Percentiles rank a stretch among this genome's conserved stretches.
Evolutionary conservation across 2,888 invertebrate species (phyloP).

Genomic region (Mylabris sibirica): DNA sequence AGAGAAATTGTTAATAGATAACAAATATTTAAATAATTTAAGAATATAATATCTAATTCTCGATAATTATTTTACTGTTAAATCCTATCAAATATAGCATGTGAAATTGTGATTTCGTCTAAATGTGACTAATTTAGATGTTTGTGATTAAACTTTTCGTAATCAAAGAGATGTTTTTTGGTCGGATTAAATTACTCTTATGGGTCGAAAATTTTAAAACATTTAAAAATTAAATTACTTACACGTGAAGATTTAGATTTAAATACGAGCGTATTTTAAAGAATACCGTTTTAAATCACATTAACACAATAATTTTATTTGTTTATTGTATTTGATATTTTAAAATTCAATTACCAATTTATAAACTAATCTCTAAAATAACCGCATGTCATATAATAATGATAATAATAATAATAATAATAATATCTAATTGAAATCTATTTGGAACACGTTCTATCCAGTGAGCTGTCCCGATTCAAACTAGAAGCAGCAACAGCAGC

Average conservation of each 20-base stretch:
- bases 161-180: neutral
- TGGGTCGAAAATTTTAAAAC: neutral
- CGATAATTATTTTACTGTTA: neutral
- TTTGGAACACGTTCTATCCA: conserved; percentile 10
- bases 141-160: neutral
- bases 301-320: conserved; percentile 7
- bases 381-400: conserved; percentile 8
- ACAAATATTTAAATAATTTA: neutral
- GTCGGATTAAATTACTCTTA: neutral
- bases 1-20: neutral
- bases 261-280: neutral
- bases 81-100: neutral
- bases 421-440: conserved; percentile 7
- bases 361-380: neutral
- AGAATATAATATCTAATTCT: neutral
- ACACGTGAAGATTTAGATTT: neutral
- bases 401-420: no score
- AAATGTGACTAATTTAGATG: neutral
- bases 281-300: neutral
- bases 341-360: conserved; percentile 1
- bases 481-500: neutral
- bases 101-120: neutral
- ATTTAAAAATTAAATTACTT: neutral
- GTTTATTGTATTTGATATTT: neutral
- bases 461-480: conserved; percentile 12